Evolutionary conservation across 2,797 vertebrate genomes (phyloP).

Genomic region (Ambastaia sidthimunki): DNA sequence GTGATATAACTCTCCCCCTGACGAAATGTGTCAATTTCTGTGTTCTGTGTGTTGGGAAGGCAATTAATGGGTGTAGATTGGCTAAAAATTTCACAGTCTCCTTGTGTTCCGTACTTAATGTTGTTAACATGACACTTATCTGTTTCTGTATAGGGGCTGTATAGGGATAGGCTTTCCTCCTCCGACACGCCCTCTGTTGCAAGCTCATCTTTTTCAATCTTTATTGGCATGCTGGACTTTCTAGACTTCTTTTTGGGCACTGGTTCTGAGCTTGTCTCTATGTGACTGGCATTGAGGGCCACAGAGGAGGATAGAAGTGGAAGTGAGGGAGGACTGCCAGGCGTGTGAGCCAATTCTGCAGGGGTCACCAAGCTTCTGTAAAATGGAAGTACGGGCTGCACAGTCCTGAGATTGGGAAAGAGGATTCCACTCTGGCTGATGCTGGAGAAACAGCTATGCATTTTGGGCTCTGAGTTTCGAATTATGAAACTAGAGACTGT

Average conservation of each 20-base stretch:
- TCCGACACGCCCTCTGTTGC: slow-evolving; percentile 81
- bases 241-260: slow-evolving; percentile 97
- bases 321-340: slow-evolving; percentile 88
- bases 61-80: background rate
- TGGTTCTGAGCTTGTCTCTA: slow-evolving; percentile 77
- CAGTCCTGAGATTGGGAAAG: slow-evolving; percentile 94
- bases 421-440: slow-evolving; percentile 88
- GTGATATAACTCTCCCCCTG: slow-evolving; percentile 2
- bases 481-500: slow-evolving; percentile 80
- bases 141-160: slow-evolving; percentile 70
- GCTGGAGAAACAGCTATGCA: slow-evolving; percentile 80
- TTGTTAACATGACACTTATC: slow-evolving; percentile 70
- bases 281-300: slow-evolving; percentile 79
- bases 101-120: slow-evolving; percentile 45
- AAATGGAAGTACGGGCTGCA: slow-evolving; percentile 96
- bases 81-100: slow-evolving; percentile 55
- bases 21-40: slow-evolving; percentile 11
- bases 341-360: slow-evolving; percentile 92
- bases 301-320: slow-evolving; percentile 90
- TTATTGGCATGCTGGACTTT: slow-evolving; percentile 98
- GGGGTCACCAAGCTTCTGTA: slow-evolving; percentile 93
- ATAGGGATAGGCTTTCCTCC: slow-evolving; percentile 76
- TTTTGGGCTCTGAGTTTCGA: slow-evolving; percentile 81
- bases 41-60: background rate
- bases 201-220: slow-evolving; percentile 90